Base-by-base conservation (phyloP, 2,113 vertebrate species). In the Cavia porcellus region DNA sequence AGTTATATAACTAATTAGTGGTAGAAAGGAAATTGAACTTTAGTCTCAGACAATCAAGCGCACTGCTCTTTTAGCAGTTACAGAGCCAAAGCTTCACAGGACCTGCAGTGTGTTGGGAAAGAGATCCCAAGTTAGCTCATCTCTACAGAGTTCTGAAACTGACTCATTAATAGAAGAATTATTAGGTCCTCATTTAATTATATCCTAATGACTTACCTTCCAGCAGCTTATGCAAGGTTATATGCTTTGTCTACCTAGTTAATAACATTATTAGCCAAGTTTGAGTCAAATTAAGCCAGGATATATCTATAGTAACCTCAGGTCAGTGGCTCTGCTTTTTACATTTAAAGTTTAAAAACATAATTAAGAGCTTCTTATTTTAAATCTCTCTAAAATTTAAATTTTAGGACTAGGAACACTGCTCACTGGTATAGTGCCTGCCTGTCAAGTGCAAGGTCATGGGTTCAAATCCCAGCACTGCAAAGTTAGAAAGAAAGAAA, bases 121-220 rank as follows among this genome's bases (percentile, higher is more conserved):
- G n/a, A 89, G n/a, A 92, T 55, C 89, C 61, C 70, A 66, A 57
- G 57, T 57, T 66, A 70, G 38, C 64, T 83, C 10, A 11, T 83
- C 77, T 72, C 74, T 80, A 35, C 24, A 10, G 47, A 93, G 50
- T 74, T 94, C 32, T 75, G 74, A 96, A 95, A 93, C 38, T 62
- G 13, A 81, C 86, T 84, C 84, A 12, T 38, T 91, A 93, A 86
- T 81, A 93, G 28, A 57, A 96, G 91, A 94, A 83, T 86, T 83
- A 64, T 77, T 86, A 42, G 59, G 84, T 89, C 96, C 22, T 89
- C 57, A 72, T 77, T 94, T 90, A 97, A 92, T 94, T 86, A 25
- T 89, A 74, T 91, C 38, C n/a, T 79, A 42, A 35, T 87, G 50
- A 79, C 32, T 95, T 90, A 64, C 86, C 92, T 92, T 50, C 25